Evolutionary conservation across 2,888 invertebrate genomes (phyloP).

Genomic region (Aproaerema taeniolella): DNA sequence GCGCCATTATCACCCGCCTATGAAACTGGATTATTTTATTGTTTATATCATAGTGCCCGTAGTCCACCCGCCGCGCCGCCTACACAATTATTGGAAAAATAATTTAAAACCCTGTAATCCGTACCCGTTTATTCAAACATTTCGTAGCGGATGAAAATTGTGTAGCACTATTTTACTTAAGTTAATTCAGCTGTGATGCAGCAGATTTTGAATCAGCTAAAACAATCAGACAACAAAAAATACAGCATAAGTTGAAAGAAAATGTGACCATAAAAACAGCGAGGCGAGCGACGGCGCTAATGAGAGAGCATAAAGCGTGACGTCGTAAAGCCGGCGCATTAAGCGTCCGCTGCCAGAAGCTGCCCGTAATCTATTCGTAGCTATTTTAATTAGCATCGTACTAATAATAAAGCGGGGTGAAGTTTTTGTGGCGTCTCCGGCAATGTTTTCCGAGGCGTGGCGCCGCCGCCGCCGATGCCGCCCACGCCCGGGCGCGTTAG

Average conservation of each 20-base stretch:
- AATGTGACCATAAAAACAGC: conserved; percentile 58
- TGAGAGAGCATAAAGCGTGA: conserved; percentile 72
- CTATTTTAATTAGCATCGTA: conserved; percentile 74
- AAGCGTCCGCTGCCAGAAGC: conserved; percentile 67
- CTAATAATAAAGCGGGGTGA: conserved; percentile 66
- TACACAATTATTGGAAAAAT: conserved; percentile 45
- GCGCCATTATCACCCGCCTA: conserved; percentile 61
- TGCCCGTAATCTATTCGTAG: conserved; percentile 71
- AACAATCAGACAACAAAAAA: conserved; percentile 11
- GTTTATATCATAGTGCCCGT: conserved; percentile 43
- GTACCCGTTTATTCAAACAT: neutral
- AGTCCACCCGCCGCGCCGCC: conserved; percentile 39
- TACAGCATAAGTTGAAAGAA: conserved; percentile 30
- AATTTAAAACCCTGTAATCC: conserved; percentile 22
- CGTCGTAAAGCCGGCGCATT: conserved; percentile 72
- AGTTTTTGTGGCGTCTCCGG: conserved; percentile 67
- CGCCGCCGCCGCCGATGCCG: conserved; percentile 27
- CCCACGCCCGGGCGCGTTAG: conserved; percentile 26
- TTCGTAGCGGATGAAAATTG: too few species aligned
- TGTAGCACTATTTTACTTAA: too few species aligned
- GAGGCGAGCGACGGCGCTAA: conserved; percentile 63
- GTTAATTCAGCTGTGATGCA: neutral
- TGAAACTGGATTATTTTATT: conserved; percentile 66
- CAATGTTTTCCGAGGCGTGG: conserved; percentile 47
- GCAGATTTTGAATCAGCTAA: conserved; percentile 1